These are phyloP conservation scores for Nibea albiflora DNA, from an alignment of 2,113 vertebrate species.

Conservation along the genomic window DNA sequence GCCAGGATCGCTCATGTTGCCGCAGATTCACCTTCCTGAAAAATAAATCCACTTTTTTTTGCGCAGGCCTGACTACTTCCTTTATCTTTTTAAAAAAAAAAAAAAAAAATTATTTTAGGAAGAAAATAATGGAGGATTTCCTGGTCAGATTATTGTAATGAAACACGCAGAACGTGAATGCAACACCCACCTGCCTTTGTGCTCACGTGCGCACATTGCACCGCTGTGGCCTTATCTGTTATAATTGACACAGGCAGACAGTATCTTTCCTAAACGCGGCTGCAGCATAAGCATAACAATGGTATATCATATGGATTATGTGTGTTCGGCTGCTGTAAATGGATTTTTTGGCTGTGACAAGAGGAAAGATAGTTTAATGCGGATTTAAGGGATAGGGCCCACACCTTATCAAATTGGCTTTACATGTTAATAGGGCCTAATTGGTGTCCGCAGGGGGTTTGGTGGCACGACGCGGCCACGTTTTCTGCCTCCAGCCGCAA, in stretches of 20 bases:
- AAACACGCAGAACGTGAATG: constrained; percentile 52
- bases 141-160: constrained; percentile 71
- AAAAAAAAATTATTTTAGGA: constrained; percentile 27
- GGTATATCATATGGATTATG: constrained; percentile 86
- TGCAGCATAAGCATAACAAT: constrained; percentile 83
- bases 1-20: constrained; percentile 45
- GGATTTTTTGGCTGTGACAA: constrained; percentile 78
- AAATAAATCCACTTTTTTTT: constrained; percentile 40
- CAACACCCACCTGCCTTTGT: constrained; percentile 61
- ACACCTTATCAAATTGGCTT: constrained; percentile 89
- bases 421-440: constrained; percentile 89
- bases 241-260: constrained; percentile 73
- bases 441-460: constrained; percentile 85
- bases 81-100: constrained; percentile 57
- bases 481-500: constrained; percentile 73
- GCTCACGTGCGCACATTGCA: constrained; percentile 56
- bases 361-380: constrained; percentile 81
- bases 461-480: constrained; percentile 61
- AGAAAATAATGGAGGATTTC: constrained; percentile 66
- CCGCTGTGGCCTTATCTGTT: constrained; percentile 68
- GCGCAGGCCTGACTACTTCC: constrained; percentile 22
- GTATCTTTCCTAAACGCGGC: constrained; percentile 79
- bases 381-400: constrained; percentile 83
- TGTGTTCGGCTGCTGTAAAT: constrained; percentile 81
- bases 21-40: constrained; percentile 47